Percentiles rank a stretch among this genome's conserved stretches.
Conservation (phyloP, 2,797 vertebrate species). For the Coranthus polyacanthus region DNA sequence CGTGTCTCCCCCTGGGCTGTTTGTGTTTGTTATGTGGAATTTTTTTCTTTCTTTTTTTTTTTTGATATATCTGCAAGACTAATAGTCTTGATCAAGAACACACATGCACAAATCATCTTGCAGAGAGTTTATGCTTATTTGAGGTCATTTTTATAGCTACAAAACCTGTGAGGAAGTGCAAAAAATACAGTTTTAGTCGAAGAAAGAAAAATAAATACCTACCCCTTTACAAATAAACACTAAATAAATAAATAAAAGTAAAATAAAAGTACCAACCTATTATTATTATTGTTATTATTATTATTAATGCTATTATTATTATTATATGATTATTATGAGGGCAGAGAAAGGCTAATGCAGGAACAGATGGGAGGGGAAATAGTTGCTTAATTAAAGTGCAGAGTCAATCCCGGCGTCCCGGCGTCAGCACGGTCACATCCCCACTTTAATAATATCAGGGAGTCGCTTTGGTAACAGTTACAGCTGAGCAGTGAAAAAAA, state of each 20-base stretch:
- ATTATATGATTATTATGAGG: conserved; percentile 16
- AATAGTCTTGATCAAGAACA: conserved; percentile 42
- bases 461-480: conserved; percentile 79
- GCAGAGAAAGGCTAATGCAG: conserved; percentile 40
- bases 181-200: neutral
- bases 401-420: conserved; percentile 77
- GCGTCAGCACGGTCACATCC: conserved; percentile 72
- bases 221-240: too few relatives aligned
- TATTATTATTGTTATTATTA: too few relatives aligned
- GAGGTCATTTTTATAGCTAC: neutral
- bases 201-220: conserved; percentile 19
- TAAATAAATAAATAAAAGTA: neutral
- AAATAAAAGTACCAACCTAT: too few relatives aligned
- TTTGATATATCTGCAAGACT: conserved; percentile 9
- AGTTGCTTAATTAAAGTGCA: conserved; percentile 81
- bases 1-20: conserved; percentile 29
- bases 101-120: conserved; percentile 4
- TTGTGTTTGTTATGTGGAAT: conserved; percentile 32
- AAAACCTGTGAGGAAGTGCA: neutral
- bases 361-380: conserved; percentile 82
- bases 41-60: neutral
- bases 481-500: conserved; percentile 59
- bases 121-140: conserved; percentile 16
- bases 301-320: conserved; percentile 5
- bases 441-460: conserved; percentile 76